These are phyloP conservation scores for Chaetophractus vellerosus DNA, from an alignment of 2,797 vertebrate genomes.

Conservation along the genomic window DNA sequence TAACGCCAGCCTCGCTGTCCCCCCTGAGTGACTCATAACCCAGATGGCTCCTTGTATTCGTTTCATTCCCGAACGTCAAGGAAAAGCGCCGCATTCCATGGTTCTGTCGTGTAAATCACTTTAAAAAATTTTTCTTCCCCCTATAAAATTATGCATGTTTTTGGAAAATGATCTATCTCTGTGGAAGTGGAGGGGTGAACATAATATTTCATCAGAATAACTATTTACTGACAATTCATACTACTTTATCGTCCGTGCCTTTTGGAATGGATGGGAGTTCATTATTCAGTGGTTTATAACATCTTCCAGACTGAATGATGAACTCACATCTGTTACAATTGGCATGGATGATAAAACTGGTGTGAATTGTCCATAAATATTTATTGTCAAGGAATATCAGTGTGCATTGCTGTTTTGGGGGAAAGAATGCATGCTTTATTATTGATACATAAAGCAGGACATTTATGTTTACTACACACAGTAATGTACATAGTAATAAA, in stretches of 20 bases:
- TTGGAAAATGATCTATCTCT: slow-evolving; percentile 29
- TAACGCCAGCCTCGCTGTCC: not conserved
- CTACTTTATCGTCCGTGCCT: slow-evolving; percentile 63
- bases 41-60: rapidly evolving
- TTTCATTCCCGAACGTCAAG: not conserved
- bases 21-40: not conserved
- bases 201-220: slow-evolving; percentile 71
- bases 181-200: slow-evolving; percentile 2
- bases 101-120: slow-evolving; percentile 23
- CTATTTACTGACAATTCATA: slow-evolving; percentile 60
- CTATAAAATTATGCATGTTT: slow-evolving; percentile 53
- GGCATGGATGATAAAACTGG: slow-evolving; percentile 60
- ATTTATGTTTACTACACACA: slow-evolving; percentile 66
- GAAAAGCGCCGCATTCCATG: not conserved
- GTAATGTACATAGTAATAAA: slow-evolving; percentile 34
- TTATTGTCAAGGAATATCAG: slow-evolving; percentile 74
- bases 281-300: slow-evolving; percentile 65
- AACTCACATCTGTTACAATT: slow-evolving; percentile 66
- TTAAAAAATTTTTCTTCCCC: slow-evolving; percentile 4
- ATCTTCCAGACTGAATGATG: slow-evolving; percentile 68
- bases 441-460: slow-evolving; percentile 21
- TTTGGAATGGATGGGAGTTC: slow-evolving; percentile 60
- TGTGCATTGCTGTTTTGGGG: slow-evolving; percentile 36
- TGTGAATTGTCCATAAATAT: slow-evolving; percentile 68
- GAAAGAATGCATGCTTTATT: slow-evolving; percentile 71